These are phyloP conservation scores for Euthynnus affinis DNA, from an alignment of 2,797 vertebrate species.

Conservation along the genomic window DNA sequence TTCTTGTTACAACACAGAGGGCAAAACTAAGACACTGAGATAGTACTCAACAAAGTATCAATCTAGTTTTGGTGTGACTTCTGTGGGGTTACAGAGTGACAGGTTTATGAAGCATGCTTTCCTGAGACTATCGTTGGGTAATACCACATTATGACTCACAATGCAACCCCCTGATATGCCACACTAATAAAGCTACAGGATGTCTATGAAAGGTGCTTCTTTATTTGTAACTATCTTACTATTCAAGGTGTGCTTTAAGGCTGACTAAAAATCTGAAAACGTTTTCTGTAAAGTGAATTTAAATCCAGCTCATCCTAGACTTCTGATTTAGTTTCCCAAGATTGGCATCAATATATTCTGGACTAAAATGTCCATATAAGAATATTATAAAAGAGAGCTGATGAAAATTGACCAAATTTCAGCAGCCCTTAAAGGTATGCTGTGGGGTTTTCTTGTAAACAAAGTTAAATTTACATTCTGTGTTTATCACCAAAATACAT, in stretches of 20 bases:
- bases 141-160: neutral
- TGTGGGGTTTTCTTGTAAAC: too few relatives aligned
- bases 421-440: too few relatives aligned
- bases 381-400: too few relatives aligned
- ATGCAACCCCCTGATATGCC: slow-evolving; percentile 9
- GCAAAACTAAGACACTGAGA: neutral
- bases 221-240: neutral
- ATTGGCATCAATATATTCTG: too few relatives aligned
- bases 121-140: slow-evolving; percentile 30
- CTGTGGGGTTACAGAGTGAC: slow-evolving; percentile 15
- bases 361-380: too few relatives aligned
- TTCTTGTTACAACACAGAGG: neutral
- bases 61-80: slow-evolving; percentile 60
- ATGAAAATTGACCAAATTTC: too few relatives aligned
- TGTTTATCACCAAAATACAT: too few relatives aligned
- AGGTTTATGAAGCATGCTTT: slow-evolving; percentile 46
- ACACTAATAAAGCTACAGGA: slow-evolving; percentile 10
- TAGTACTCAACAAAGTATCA: slow-evolving; percentile 41
- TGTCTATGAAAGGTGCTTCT: neutral
- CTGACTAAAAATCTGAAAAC: too few relatives aligned
- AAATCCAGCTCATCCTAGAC: too few relatives aligned
- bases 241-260: neutral
- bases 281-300: too few relatives aligned
- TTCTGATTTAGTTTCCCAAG: too few relatives aligned
- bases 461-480: too few relatives aligned